Evolutionary conservation across 2,888 invertebrate genomes (phyloP), one percentile per base, ranked within the genome.

Genomic region (Drosophila neonasuta): DNA sequence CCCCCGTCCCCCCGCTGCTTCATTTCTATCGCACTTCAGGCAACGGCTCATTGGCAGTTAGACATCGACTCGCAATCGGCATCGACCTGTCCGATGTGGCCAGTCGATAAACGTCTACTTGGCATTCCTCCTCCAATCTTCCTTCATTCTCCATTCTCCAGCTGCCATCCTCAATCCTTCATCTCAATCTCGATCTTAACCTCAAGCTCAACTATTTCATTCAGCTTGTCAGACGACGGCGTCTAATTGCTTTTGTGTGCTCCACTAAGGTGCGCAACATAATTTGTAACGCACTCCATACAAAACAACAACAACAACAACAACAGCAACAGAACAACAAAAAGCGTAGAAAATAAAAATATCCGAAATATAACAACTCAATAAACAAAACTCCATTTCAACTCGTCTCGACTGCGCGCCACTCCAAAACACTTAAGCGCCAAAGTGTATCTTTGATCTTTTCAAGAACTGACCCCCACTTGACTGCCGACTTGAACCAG

Each of bases 201-300:
- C 44, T 24, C 46, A 62, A 64, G 68, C 65, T 55, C 64, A 65
- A 75, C 75, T 80, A 86, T 83, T 86, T 80, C 86, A 86, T 86
- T 86, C 74, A 85, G 74, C 61, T 70, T 81, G 81, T 86, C 87
- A 81, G 69, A 70, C 71, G 85, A 81, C 77, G 82, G 71, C 80
- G 72, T 82, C 85, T 85, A 85, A 85, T 85, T 87, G 86, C 84
- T 85, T 82, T 87, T 80, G 87, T 87, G 67, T 83, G 80, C 86
- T 77, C 84, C 80, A 83, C 79, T 75, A 80, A 86, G 84, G 86
- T 80, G 84, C 80, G 65, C 79, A 80, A 69, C 80, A 79, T 79
- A 60, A 79, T 79, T 79, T 79, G 77, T 72, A 77, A 70, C 68
- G 71, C 74, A 84, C 77, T 77, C 64, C 69, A 71, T 36, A 52